Conservation (phyloP, 2,113 vertebrate species). For the Neogobius melanostomus region DNA sequence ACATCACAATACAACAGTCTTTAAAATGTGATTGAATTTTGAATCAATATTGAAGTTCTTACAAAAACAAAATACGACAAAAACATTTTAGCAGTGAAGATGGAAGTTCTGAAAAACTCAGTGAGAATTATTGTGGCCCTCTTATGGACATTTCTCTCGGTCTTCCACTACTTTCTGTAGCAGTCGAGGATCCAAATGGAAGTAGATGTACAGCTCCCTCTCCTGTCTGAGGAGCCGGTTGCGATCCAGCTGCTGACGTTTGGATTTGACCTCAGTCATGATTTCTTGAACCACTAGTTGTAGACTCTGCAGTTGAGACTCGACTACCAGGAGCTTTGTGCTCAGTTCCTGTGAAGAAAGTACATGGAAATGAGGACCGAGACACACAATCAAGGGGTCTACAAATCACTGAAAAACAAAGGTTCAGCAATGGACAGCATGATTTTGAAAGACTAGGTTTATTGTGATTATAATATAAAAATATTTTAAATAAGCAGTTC, state of each 20-base stretch:
- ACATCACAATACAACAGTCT: not conserved
- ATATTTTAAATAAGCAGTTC: too few species aligned
- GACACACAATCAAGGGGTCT: not conserved
- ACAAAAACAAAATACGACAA: not conserved
- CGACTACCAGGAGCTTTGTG: conserved; percentile 75
- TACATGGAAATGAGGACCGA: not conserved
- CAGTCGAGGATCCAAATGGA: conserved; percentile 80
- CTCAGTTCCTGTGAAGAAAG: conserved; percentile 79
- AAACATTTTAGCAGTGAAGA: not conserved
- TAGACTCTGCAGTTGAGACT: conserved; percentile 78
- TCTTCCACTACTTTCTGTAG: conserved; percentile 83
- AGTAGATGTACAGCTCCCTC: conserved; percentile 87
- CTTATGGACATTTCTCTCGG: conserved; percentile 74
- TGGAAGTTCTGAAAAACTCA: not conserved
- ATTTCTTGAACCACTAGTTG: conserved; percentile 80
- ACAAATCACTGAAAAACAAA: too few species aligned
- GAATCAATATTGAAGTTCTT: not conserved
- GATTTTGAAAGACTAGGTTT: too few species aligned
- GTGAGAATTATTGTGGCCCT: conserved; percentile 27
- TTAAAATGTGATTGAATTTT: not conserved
- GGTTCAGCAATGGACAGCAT: too few species aligned
- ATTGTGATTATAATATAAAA: too few species aligned
- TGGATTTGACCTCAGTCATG: conserved; percentile 81
- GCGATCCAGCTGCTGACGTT: conserved; percentile 80
- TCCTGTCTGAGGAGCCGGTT: conserved; percentile 78